phyloP scores from a whole-genome alignment of 2,113 vertebrate genomes.

The Trematomus loennbergii region DNA sequence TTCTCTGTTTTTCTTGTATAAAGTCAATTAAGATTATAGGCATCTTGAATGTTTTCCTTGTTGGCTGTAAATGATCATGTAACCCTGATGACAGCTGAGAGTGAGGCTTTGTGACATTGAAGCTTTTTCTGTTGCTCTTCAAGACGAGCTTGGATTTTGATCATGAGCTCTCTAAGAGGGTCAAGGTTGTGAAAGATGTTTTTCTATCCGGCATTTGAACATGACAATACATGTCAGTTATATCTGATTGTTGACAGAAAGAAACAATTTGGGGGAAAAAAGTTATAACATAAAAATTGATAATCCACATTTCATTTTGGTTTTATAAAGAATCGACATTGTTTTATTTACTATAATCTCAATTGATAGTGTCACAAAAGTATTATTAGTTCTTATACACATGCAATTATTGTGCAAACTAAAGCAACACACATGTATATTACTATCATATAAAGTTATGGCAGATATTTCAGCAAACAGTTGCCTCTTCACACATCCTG shows the following conservation, averaged over 20 bases:
- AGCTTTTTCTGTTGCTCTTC: conserved; percentile 30
- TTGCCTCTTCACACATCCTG: background rate
- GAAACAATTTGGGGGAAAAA: conserved; percentile 1
- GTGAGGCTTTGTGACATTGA: conserved; percentile 44
- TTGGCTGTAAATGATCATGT: conserved; percentile 24
- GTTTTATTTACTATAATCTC: too few species aligned
- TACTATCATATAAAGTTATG: background rate
- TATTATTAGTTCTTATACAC: background rate
- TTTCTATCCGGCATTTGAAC: conserved; percentile 23
- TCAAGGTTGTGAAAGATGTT: conserved; percentile 7
- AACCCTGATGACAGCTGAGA: conserved; percentile 14
- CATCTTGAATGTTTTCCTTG: background rate
- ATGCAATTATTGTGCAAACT: too few species aligned
- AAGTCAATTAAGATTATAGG: conserved; percentile 37
- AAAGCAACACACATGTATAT: background rate
- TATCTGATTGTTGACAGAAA: conserved; percentile 5
- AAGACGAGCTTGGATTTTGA: conserved; percentile 27
- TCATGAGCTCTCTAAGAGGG: conserved; percentile 37
- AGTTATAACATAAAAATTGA: background rate
- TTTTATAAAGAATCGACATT: background rate
- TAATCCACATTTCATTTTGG: background rate
- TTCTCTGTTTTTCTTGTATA: conserved; percentile 17
- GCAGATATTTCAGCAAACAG: too few species aligned
- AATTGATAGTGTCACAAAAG: background rate
- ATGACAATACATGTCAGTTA: conserved; percentile 26